Evolutionary conservation across 2,797 vertebrate species (phyloP).

Genomic region (Prionace glauca): DNA sequence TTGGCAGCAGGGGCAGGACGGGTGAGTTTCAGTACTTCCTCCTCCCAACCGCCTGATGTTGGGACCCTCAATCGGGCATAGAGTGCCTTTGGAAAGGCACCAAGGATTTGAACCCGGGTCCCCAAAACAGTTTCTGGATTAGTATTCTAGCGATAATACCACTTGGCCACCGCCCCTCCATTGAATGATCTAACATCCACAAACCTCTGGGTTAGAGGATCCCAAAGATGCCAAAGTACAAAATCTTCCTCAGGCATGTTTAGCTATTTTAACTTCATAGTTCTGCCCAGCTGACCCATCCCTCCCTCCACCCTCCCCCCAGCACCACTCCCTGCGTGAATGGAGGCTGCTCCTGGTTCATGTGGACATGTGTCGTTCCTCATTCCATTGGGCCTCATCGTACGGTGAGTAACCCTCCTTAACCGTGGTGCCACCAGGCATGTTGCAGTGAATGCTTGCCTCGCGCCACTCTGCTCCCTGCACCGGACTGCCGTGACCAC

Average conservation of each 20-base stretch:
- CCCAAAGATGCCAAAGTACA: not conserved
- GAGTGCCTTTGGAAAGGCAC: no score
- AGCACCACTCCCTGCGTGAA: no score
- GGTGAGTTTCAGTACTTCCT: no score
- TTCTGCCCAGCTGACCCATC: not conserved
- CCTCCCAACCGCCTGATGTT: no score
- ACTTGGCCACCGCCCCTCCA: no score
- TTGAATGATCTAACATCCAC: no score
- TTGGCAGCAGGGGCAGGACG: no score
- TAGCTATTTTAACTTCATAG: not conserved
- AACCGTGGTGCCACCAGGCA: slow-evolving; percentile 57
- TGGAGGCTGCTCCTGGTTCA: not conserved
- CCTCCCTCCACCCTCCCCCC: not conserved
- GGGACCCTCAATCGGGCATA: no score
- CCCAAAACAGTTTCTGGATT: no score
- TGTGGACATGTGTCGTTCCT: not conserved
- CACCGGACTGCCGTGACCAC: slow-evolving; percentile 76
- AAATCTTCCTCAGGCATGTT: not conserved
- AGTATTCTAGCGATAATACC: no score
- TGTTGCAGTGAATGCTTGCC: slow-evolving; percentile 76
- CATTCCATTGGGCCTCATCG: not conserved
- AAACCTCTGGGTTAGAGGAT: no score
- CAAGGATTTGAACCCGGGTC: no score
- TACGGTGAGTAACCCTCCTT: slow-evolving; percentile 38
- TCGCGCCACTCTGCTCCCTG: slow-evolving; percentile 81